phyloP scores from a whole-genome alignment of 2,113 vertebrate genomes.

The Ictidomys tridecemlineatus region DNA sequence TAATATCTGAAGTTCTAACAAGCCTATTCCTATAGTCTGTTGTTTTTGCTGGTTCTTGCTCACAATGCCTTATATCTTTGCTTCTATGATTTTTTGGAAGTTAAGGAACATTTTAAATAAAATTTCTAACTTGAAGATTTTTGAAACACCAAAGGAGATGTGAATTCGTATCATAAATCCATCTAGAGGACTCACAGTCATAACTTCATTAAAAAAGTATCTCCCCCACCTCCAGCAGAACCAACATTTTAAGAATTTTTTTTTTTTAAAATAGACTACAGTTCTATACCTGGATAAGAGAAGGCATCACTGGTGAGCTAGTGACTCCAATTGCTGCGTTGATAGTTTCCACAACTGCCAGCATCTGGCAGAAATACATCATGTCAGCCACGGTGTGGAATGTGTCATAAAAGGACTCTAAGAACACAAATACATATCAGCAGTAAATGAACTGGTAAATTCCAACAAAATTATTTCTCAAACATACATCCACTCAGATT shows the following conservation, averaged over 20 bases:
- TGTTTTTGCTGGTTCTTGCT: not conserved
- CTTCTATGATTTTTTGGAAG: not conserved
- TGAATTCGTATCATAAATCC: not conserved
- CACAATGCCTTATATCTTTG: not conserved
- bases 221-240: not conserved
- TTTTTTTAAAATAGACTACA: not conserved
- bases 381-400: conserved; percentile 94
- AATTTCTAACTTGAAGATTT: not conserved
- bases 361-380: conserved; percentile 98
- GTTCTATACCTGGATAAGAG: conserved; percentile 91
- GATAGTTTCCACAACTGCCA: conserved; percentile 93
- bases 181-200: not conserved
- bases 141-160: not conserved
- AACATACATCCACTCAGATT: conserved; percentile 18
- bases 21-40: not conserved
- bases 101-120: not conserved
- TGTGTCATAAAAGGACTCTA: conserved; percentile 97
- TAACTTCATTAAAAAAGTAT: not conserved
- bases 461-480: conserved; percentile 47
- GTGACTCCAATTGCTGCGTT: conserved; percentile 94
- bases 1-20: not conserved
- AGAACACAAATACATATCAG: not conserved
- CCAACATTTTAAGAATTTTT: not conserved
- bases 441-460: not conserved
- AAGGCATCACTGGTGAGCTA: conserved; percentile 90